phyloP scores from a whole-genome alignment of 2,888 invertebrate genomes.

The Ophonus ardosiacus region DNA sequence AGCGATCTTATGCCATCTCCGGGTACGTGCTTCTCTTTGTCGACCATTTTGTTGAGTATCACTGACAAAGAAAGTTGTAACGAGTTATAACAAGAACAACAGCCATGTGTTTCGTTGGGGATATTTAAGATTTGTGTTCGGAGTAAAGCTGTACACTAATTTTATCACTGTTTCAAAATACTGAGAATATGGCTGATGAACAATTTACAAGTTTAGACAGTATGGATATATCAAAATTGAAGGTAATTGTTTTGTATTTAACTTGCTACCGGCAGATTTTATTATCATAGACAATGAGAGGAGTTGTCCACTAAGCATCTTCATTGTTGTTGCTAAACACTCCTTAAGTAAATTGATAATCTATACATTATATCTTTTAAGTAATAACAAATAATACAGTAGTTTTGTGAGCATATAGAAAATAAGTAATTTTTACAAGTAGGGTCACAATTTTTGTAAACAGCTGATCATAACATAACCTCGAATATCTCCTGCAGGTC shows the following conservation, averaged over 20 bases:
- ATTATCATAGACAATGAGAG: not conserved
- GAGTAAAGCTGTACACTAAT: not conserved
- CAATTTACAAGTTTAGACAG: slow-evolving; percentile 47
- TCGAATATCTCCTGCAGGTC: slow-evolving; percentile 79
- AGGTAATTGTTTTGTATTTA: slow-evolving; percentile 68
- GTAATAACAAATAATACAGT: not conserved
- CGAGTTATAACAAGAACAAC: too few relatives aligned
- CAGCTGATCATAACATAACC: slow-evolving; percentile 45
- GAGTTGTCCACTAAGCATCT: too few relatives aligned
- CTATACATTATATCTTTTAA: not conserved
- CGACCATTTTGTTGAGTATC: slow-evolving; percentile 14
- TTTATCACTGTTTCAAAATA: slow-evolving; percentile 48
- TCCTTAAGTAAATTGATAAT: not conserved
- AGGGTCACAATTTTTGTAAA: not conserved
- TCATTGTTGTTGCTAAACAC: too few relatives aligned
- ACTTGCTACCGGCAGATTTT: not conserved
- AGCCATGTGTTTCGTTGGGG: slow-evolving; percentile 5
- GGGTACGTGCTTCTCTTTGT: slow-evolving; percentile 74
- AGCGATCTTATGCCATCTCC: slow-evolving; percentile 89
- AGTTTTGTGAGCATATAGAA: not conserved
- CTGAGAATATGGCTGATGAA: slow-evolving; percentile 51
- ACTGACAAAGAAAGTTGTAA: too few relatives aligned
- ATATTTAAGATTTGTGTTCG: slow-evolving; percentile 1
- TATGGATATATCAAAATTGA: slow-evolving; percentile 71
- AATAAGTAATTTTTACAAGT: not conserved